Percentiles rank a stretch among this genome's conserved stretches.
Evolutionary conservation across 2,888 invertebrate species (phyloP).

Genomic region (Argyresthia albistria): DNA sequence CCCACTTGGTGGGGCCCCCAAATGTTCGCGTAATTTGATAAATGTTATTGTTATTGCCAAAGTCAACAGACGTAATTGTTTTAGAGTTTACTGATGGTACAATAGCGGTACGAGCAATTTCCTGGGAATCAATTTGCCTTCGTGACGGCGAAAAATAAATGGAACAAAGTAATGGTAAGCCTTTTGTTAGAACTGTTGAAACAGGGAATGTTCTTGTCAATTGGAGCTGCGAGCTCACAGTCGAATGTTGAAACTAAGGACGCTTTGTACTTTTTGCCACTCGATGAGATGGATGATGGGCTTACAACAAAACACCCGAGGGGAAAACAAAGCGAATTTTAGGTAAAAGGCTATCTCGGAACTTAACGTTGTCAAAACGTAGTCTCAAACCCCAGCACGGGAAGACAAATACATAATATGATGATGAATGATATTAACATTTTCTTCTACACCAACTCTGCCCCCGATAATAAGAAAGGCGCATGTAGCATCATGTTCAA

Average conservation of each 20-base stretch:
- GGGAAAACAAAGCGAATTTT: too few species aligned
- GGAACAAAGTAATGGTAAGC: not conserved
- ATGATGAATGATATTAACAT: not conserved
- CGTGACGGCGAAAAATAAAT: not conserved
- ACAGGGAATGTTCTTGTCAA: not conserved
- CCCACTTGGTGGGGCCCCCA: conserved; percentile 15
- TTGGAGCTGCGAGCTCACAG: not conserved
- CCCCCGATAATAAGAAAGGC: too few species aligned
- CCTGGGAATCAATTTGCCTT: not conserved
- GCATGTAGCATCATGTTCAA: too few species aligned
- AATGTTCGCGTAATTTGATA: conserved; percentile 37
- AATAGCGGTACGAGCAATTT: not conserved
- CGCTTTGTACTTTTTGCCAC: too few species aligned
- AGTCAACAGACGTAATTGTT: conserved; percentile 53
- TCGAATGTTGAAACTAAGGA: too few species aligned
- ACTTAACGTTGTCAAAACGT: too few species aligned
- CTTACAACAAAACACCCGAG: too few species aligned
- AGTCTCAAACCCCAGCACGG: not conserved
- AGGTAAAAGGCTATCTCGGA: too few species aligned
- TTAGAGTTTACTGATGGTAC: conserved; percentile 37
- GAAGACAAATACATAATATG: not conserved
- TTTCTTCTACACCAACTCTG: not conserved
- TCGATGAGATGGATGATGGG: too few species aligned
- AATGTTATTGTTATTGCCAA: conserved; percentile 60
- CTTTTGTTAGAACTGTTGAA: too few species aligned